These are phyloP conservation scores for Cossypha caffra DNA, from an alignment of 2,797 vertebrate species.

Conservation along the genomic window DNA sequence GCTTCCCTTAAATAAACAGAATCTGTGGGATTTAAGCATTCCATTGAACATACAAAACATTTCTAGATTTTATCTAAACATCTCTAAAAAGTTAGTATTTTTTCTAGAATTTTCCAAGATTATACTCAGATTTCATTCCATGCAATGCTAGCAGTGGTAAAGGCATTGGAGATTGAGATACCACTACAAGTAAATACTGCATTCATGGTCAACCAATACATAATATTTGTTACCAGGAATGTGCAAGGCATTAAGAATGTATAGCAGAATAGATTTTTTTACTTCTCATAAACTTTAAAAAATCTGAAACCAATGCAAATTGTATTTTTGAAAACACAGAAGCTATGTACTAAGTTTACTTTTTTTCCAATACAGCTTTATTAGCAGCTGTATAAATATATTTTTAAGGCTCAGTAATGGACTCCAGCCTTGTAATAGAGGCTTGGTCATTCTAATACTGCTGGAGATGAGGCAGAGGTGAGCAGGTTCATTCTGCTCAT, in stretches of 20 bases:
- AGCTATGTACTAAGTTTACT: too few relatives aligned
- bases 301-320: neutral
- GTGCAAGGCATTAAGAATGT: neutral
- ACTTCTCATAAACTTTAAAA: neutral
- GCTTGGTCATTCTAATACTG: neutral
- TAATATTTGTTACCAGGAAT: neutral
- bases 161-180: neutral
- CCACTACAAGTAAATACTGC: neutral
- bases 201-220: neutral
- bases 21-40: neutral
- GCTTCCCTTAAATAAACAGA: slow-evolving; percentile 6
- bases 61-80: neutral
- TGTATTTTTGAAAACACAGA: neutral
- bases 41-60: rapidly evolving
- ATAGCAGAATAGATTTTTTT: neutral
- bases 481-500: neutral
- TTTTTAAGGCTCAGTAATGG: neutral
- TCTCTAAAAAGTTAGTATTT: slow-evolving; percentile 10
- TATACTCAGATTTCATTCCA: slow-evolving; percentile 12
- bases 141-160: neutral
- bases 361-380: neutral
- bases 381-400: neutral
- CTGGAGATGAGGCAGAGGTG: neutral
- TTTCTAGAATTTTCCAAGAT: slow-evolving; percentile 58
- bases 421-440: neutral